phyloP scores from a whole-genome alignment of 2,797 vertebrate genomes.

The Lycodopsis pacificus region DNA sequence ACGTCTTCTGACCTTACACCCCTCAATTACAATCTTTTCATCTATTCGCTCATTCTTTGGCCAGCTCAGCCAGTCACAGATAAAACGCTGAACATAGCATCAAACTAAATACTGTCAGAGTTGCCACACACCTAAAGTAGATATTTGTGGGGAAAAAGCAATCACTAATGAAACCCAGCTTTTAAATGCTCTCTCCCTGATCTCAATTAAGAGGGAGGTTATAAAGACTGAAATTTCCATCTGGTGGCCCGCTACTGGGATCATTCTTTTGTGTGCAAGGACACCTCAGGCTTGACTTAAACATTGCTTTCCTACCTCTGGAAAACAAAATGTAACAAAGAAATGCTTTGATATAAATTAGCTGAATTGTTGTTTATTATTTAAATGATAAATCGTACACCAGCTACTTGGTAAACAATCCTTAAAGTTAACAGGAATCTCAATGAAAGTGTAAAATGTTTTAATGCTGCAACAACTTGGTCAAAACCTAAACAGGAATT shows the following conservation, averaged over 20 bases:
- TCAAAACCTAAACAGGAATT: too few species aligned
- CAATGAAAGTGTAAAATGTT: background rate
- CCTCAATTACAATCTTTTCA: background rate
- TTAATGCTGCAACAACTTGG: background rate
- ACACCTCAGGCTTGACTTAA: background rate
- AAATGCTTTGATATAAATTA: background rate
- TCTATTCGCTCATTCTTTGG: background rate
- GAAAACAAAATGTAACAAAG: background rate
- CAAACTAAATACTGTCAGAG: background rate
- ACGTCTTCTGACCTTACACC: background rate
- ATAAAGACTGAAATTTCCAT: slow-evolving; percentile 20
- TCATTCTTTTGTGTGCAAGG: background rate
- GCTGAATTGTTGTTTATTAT: background rate
- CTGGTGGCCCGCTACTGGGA: background rate
- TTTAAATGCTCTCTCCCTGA: background rate
- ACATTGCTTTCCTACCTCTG: background rate
- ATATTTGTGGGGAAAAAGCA: background rate
- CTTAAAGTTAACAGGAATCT: background rate
- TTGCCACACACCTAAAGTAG: background rate
- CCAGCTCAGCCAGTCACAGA: background rate
- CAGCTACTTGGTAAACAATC: background rate
- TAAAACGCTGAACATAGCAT: background rate
- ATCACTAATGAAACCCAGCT: background rate
- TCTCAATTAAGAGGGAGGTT: background rate
- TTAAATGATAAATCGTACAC: background rate